These are phyloP conservation scores for Meteorus cinctellus DNA, from an alignment of 2,888 invertebrate genomes.

Conservation along the genomic window DNA sequence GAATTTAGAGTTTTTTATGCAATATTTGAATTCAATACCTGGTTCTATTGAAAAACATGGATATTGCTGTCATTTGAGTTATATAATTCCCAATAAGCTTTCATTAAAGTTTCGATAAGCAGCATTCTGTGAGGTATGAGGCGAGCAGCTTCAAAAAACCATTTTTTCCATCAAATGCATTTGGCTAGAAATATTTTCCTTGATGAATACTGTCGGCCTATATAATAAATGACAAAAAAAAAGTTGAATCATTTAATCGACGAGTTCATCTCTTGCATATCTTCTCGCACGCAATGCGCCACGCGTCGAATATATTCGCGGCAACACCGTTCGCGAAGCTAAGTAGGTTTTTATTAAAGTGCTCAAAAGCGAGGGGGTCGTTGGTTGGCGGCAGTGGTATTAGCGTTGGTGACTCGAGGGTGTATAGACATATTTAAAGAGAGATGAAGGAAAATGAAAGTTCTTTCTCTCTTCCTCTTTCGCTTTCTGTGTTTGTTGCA, in stretches of 20 bases:
- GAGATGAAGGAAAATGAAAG: conserved; percentile 59
- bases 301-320: conserved; percentile 25
- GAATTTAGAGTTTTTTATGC: too few relatives aligned
- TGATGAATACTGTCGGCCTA: not conserved
- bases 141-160: too few relatives aligned
- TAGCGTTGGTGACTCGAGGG: conserved; percentile 55
- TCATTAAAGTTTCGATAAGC: too few relatives aligned
- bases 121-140: too few relatives aligned
- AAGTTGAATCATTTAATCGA: conserved; percentile 5
- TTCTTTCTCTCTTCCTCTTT: conserved; percentile 20
- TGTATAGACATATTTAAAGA: conserved; percentile 26
- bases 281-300: conserved; percentile 31
- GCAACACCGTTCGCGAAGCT: conserved; percentile 42
- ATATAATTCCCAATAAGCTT: too few relatives aligned
- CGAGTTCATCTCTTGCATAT: conserved; percentile 23
- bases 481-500: conserved; percentile 1
- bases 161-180: too few relatives aligned
- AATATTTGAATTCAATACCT: too few relatives aligned
- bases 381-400: conserved; percentile 43
- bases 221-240: not conserved
- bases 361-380: conserved; percentile 34
- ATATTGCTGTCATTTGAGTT: too few relatives aligned
- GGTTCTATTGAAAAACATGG: too few relatives aligned
- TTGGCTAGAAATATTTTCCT: too few relatives aligned
- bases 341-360: conserved; percentile 66